Evolutionary conservation across 2,888 invertebrate genomes (phyloP), one percentile per base, ranked within the genome.

Genomic region (Hypomecis atomaria): DNA sequence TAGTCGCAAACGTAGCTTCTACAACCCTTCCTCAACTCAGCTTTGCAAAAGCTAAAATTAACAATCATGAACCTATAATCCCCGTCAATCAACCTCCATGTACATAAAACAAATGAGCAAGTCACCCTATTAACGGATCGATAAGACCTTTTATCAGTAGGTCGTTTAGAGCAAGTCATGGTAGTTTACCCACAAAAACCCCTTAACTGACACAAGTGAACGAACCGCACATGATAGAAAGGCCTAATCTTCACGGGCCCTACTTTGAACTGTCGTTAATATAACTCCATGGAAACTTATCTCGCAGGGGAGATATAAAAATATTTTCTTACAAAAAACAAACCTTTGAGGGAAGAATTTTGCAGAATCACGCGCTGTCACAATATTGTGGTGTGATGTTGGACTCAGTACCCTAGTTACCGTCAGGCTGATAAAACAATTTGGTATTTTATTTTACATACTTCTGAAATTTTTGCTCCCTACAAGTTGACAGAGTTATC

Each of bases 181-280:
- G 55, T 44, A 63, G 65, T 65, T 67, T 59, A 59, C 69, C 62
- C 63, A 45, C 58, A 81, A 79, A 79, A 79, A 38, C 23, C 63
- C 66, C 67, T 70, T 72, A 71, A 78, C 74, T 79, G 79, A 81
- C 82, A 82, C 81, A 81, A 84, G 82, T 78, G 79, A 78, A 70
- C 77, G 78, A 81, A 81, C 82, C 72, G 73, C 77, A 80, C 82
- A 81, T 78, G 83, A 83, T 85, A 83, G 82, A 80, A 83, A 76
- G 77, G 72, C 77, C 79, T 86, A 85, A 86, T 87, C 86, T 86
- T 77, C 76, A 69, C 73, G 74, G 75, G 72, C 82, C 79, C 79
- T 78, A 73, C 83, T 78, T 81, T 77, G 73, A 86, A 88, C 84
- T 86, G 87, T 86, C 89, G 89, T 89, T 89, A 89, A 86, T 87